Evolutionary conservation across 2,797 vertebrate genomes (phyloP).

Genomic region (Clarias platycephalus): DNA sequence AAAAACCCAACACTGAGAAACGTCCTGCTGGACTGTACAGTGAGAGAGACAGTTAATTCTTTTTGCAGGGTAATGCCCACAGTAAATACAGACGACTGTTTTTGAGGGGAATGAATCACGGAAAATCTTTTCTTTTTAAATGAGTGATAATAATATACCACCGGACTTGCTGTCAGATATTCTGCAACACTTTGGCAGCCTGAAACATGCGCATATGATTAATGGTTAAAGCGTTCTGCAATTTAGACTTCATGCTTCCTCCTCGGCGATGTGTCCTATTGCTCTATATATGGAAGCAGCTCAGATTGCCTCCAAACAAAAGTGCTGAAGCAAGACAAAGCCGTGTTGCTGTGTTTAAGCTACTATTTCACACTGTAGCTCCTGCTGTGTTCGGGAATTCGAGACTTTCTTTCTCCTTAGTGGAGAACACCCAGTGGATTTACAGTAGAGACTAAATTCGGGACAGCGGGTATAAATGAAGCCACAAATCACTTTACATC

Average conservation of each 20-base stretch:
- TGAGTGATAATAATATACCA: conserved; percentile 14
- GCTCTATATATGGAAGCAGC: conserved; percentile 34
- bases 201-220: conserved; percentile 20
- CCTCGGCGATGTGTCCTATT: conserved; percentile 11
- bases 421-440: conserved; percentile 20
- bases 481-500: not conserved
- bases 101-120: not conserved
- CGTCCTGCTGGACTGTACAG: not conserved
- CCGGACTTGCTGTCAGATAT: conserved; percentile 12
- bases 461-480: not conserved
- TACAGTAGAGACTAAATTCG: not conserved
- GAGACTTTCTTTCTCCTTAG: conserved; percentile 21
- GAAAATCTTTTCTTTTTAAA: not conserved
- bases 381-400: conserved; percentile 35
- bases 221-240: conserved; percentile 12
- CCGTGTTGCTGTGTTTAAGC: conserved; percentile 10
- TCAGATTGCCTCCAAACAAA: conserved; percentile 35
- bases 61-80: not conserved
- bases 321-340: conserved; percentile 45
- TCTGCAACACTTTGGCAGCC: not conserved
- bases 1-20: not conserved
- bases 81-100: not conserved
- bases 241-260: not conserved
- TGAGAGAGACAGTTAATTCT: not conserved
- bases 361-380: conserved; percentile 15